Base-by-base conservation (phyloP, 2,888 invertebrate species). In the Cataglyphis albicans region DNA sequence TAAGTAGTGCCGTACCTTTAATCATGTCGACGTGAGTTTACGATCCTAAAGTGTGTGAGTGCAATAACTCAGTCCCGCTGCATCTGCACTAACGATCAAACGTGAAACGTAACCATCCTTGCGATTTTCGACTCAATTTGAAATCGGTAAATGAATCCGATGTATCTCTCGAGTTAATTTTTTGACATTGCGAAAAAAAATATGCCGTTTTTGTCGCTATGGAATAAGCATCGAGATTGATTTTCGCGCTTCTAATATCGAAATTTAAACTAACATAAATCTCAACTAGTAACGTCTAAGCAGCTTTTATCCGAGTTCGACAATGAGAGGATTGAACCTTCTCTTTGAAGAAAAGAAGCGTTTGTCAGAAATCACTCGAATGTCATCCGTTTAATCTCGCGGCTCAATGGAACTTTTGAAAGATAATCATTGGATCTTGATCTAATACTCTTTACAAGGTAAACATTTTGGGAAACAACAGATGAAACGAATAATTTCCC, bases 401-500 rank as follows among this genome's bases (percentile, higher is more conserved):
- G 81, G 80, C 48, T 81, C 59, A 80, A 64, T 44, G 84, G 83
- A 89, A 89, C 81, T 88, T 87, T 81, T 75, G 74, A 84, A 87
- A 89, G 88, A 89, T 86, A 90, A 90, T 88, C 87, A 85, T 88
- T 88, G 84, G 82, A 73, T 87, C 81, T 74, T 18, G 41, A 83
- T 86, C 89, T 83, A 83, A 83, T 84, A 87, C 52, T 65, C 84
- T 84, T 86, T 83, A 73, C 83, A 85, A 88, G 90, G 84, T 90
- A 86, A 87, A 89, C 84, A 67, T 59, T 83, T 70, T 61, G 70
- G 52, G 35, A 76, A 82, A 83, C 70, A 65, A 84, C 85, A n/a
- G 84, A 89, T 87, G 74, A 89, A 89, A 89, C 88, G 84, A 88
- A 89, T 87, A 84, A 91, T 87, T 84, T 86, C 86, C 86, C 84